Evolutionary conservation across 2,888 invertebrate species (phyloP).

Genomic region (Dryadula phaetusa): DNA sequence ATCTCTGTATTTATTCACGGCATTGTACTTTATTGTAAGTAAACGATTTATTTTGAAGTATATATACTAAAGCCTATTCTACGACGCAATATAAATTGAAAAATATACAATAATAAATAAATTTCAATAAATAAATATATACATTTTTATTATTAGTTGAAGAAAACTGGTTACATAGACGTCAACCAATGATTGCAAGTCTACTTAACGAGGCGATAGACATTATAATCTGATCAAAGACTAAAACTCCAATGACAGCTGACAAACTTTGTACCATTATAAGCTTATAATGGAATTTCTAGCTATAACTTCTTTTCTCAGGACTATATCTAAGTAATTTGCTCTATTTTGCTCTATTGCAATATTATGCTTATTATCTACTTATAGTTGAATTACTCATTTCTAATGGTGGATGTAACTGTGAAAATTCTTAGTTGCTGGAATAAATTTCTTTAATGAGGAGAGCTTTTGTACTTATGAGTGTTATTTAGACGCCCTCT

Average conservation of each 20-base stretch:
- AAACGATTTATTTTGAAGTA: too few species aligned
- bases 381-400: too few species aligned
- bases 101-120: background rate
- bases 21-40: too few species aligned
- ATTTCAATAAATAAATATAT: background rate
- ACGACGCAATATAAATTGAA: too few species aligned
- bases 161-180: constrained; percentile 56
- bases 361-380: background rate
- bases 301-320: constrained; percentile 26
- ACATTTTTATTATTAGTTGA: constrained; percentile 34
- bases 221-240: constrained; percentile 48
- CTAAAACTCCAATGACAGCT: constrained; percentile 50
- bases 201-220: constrained; percentile 47
- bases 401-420: background rate
- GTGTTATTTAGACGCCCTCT: constrained; percentile 7
- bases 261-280: constrained; percentile 48
- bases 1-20: too few species aligned
- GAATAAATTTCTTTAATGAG: background rate
- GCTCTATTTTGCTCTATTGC: background rate
- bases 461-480: constrained; percentile 2
- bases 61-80: too few species aligned
- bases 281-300: constrained; percentile 38
- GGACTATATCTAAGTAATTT: constrained; percentile 4
- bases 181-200: constrained; percentile 56
- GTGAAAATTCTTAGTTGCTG: background rate